Evolutionary conservation across 2,113 vertebrate species (phyloP).

Genomic region (Oxyura jamaicensis): DNA sequence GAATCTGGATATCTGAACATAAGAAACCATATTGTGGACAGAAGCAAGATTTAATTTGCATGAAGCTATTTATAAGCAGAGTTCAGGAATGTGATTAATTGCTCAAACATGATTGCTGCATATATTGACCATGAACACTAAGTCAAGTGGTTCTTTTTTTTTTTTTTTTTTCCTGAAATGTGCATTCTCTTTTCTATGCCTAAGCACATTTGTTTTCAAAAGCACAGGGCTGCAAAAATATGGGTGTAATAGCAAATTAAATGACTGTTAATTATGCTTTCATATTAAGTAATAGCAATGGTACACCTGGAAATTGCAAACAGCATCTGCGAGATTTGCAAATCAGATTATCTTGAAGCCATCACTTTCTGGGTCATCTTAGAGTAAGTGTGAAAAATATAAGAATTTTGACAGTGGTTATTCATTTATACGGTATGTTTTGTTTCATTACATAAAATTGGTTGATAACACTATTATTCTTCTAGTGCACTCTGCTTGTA

Average conservation of each 20-base stretch:
- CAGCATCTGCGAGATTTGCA: background rate
- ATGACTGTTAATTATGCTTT: background rate
- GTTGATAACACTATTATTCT: background rate
- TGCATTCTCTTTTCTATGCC: background rate
- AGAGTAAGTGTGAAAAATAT: background rate
- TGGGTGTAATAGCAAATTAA: background rate
- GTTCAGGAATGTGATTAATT: background rate
- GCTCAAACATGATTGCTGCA: background rate
- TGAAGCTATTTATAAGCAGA: background rate
- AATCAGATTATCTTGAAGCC: background rate
- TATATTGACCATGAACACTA: background rate
- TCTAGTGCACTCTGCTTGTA: background rate
- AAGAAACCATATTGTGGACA: background rate
- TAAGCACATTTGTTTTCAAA: background rate
- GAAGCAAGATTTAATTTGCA: background rate
- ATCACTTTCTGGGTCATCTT: background rate
- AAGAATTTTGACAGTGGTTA: background rate
- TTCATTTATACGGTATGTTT: background rate
- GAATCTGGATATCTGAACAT: background rate
- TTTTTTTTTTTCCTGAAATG: background rate
- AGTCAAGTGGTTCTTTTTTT: background rate
- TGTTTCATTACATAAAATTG: background rate
- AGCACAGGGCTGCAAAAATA: background rate
- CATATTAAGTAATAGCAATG: background rate
- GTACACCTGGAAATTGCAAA: background rate